Evolutionary conservation across 2,888 invertebrate genomes (phyloP), one percentile per base, ranked within the genome.

Genomic region (Autographa gamma): DNA sequence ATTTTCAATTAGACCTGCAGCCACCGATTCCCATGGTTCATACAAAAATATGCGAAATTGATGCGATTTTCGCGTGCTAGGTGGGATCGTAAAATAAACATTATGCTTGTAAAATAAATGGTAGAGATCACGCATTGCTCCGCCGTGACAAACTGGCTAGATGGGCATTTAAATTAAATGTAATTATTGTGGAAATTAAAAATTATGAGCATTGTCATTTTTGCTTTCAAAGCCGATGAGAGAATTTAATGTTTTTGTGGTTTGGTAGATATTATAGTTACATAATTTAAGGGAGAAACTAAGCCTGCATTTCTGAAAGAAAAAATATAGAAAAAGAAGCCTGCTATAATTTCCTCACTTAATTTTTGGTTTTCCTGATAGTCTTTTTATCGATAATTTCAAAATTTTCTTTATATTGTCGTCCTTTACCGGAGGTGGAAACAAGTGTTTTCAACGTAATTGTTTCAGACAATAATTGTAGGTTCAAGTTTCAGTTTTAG

Each of bases 41-140:
- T 66, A 69, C 9, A 69, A 54, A 77, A 75, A 76, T 61, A 73
- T 60, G 32, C 19, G 56, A 67, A 74, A 70, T 64, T 59, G 63
- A 81, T 71, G 70, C 60, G 25, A 18, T n/a, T 41, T 48, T 81
- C 63, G 84, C 82, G 82, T 83, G 84, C 43, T 54, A 16, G 25
- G 25, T 13, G n/a, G 54, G 34, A 18, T 63, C 69, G 54, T 70
- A 72, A 69, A 74, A 75, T 69, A 74, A 71, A 68, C 31, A 61
- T 65, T 59, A 67, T 43, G 70, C 69, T 77, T 67, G 56, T 63
- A 61, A 64, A 70, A 72, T 74, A 69, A 82, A 77, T 77, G 61
- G 2, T 61, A 9, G 52, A 34, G 56, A 73, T 70, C 83, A 81
- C 78, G 73, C 73, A 69, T 69, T 68, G 48, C 43, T 62, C 19